Conservation (phyloP, 2,113 vertebrate genomes). For the Australoheros scitulus region DNA sequence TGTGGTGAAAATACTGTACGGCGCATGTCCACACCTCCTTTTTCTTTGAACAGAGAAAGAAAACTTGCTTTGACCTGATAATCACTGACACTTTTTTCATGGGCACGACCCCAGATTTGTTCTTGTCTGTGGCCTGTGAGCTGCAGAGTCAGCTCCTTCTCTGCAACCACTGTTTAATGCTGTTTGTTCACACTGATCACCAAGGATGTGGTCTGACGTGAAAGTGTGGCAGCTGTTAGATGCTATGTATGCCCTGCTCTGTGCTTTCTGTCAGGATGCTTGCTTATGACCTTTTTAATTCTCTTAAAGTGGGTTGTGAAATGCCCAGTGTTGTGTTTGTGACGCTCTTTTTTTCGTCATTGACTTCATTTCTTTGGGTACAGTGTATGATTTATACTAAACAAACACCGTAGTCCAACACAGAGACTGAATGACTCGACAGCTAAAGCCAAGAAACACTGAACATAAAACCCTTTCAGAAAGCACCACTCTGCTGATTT, state of each 20-base stretch:
- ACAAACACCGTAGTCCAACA: not conserved
- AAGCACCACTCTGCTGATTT: not conserved
- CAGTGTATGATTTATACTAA: not conserved
- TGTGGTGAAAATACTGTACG: slow-evolving; percentile 9
- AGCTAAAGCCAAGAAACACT: not conserved
- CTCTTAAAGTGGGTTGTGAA: not conserved
- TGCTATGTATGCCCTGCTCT: not conserved
- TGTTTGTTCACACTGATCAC: not conserved
- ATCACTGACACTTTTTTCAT: not conserved
- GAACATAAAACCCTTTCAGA: not conserved
- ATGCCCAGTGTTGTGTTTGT: not conserved
- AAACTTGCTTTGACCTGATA: not conserved
- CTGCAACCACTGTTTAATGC: not conserved
- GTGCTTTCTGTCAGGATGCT: not conserved
- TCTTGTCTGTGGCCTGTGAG: not conserved
- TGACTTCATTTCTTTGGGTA: not conserved
- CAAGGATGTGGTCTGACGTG: slow-evolving; percentile 37
- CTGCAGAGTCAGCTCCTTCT: not conserved
- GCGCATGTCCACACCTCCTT: accelerated
- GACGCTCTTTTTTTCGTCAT: not conserved
- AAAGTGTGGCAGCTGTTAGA: not conserved
- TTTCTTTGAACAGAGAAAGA: not conserved
- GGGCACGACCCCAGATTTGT: not conserved
- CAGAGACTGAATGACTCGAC: not conserved
- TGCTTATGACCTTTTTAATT: not conserved